Conservation (phyloP, 2,113 vertebrate genomes). For the Eurystomus gularis region DNA sequence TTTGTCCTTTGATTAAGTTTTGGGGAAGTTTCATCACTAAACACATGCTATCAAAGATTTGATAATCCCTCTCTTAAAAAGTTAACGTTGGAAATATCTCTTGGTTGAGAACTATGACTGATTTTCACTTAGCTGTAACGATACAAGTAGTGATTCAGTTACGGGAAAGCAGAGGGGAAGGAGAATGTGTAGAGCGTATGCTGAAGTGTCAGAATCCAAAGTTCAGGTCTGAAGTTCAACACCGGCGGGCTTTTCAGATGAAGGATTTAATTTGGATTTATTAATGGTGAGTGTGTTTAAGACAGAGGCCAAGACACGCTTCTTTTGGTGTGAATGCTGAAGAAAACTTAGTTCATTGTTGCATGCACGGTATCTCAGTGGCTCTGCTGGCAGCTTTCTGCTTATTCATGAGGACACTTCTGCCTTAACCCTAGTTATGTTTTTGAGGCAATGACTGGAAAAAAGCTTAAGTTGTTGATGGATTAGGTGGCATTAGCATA, state of each 20-base stretch:
- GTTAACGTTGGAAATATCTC: not conserved
- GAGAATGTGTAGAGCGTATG: rapidly evolving
- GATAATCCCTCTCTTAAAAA: not conserved
- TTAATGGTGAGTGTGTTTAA: not conserved
- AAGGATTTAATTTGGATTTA: not conserved
- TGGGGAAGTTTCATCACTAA: not conserved
- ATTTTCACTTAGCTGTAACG: not conserved
- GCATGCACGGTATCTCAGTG: rapidly evolving
- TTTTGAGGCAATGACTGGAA: not conserved
- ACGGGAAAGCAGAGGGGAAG: not conserved
- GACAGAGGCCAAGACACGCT: not conserved
- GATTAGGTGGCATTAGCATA: not conserved
- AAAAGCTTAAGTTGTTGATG: not conserved
- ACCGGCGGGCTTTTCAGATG: not conserved
- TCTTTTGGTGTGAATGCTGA: not conserved
- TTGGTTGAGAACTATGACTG: not conserved
- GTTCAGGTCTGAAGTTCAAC: not conserved
- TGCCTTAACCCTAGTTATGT: not conserved
- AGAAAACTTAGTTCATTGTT: rapidly evolving
- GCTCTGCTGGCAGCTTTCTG: not conserved
- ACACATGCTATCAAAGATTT: not conserved
- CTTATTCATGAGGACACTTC: not conserved
- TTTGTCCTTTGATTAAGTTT: not conserved
- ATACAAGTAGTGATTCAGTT: not conserved
- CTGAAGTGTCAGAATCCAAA: not conserved